Percentiles rank a stretch among this genome's conserved stretches.
Conservation (phyloP, 2,113 vertebrate species). For the Plecturocebus donacophilus region DNA sequence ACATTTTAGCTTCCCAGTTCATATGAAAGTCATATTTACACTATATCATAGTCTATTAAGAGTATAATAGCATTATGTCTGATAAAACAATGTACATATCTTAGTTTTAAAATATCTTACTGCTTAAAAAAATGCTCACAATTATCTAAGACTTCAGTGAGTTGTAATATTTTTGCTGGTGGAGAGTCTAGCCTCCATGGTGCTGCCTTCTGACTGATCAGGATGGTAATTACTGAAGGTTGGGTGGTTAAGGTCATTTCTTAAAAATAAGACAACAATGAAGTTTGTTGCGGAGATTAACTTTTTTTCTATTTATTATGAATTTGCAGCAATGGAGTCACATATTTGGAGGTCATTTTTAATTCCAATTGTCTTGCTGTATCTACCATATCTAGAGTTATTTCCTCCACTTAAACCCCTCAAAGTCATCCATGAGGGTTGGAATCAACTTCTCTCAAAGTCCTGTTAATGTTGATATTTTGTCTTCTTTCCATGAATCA, state of each 20-base stretch:
- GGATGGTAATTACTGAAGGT: background rate
- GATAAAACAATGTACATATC: background rate
- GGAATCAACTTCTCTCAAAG: background rate
- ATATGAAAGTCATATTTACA: background rate
- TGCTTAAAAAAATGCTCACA: background rate
- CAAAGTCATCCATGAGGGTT: background rate
- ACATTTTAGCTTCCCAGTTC: background rate
- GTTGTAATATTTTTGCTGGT: background rate
- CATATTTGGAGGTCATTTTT: no score
- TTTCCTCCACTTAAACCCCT: background rate
- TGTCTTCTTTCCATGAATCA: background rate
- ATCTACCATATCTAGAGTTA: background rate
- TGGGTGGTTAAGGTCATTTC: background rate
- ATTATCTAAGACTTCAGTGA: background rate
- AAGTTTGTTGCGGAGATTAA: rapidly evolving
- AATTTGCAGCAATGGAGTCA: background rate
- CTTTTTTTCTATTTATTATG: background rate
- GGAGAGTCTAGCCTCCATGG: background rate
- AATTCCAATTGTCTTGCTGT: background rate
- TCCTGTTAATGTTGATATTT: background rate
- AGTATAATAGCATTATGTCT: background rate
- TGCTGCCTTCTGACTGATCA: background rate
- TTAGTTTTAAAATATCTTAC: background rate
- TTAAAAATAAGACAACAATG: background rate
- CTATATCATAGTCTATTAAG: background rate